Evolutionary conservation across 2,113 vertebrate species (phyloP), one percentile per base, ranked within the genome.

Genomic region (Cathartes aura): DNA sequence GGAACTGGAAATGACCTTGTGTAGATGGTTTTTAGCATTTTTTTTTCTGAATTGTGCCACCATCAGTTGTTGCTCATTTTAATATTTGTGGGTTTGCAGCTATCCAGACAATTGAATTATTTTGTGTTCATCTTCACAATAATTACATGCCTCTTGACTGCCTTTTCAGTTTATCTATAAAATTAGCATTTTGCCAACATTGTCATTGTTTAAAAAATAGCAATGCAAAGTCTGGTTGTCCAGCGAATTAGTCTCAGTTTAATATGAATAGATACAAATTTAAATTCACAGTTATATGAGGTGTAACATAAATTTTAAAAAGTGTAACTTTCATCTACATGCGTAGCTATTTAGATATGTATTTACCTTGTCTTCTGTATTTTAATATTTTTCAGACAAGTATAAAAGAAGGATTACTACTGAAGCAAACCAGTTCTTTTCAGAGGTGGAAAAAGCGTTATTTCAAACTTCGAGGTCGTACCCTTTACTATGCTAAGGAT

Each of bases 341-440:
- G 9, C 2, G 6, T 67, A 87, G 43, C 59, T 58, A n/a, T 64
- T 92, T 96, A 47, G 56, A 15, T 55, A 53, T 50, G 5, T 91
- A 64, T 82, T 93, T 92, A 92, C 72, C 45, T 71, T 43, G 21
- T 38, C 27, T 91, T 78, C 47, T 47, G 23, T 55, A 62, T 93
- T 92, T 94, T 91, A 78, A 97, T 96, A 45, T 89, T 97, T 96
- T 97, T 32, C 98, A 99, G 99, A 99, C 99, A 42, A 99, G 99
- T 94, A 98, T 99, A 97, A 99, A 99, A 98, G 99, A 99, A 93
- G 99, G 99, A 82, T 96, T 99, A 89, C 97, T 99, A 79, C 95
- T 99, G 97, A 99, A 99, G 98, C 99, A 99, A 99, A 99, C 99
- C 82, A 99, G 99, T 94, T 99, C 99, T n/a, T 99, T 99, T 98